A percentile compares a stretch with the other conserved stretches of the same genome.
Evolutionary conservation across 2,113 vertebrate species (phyloP).

Genomic region (Heterochromis multidens): DNA sequence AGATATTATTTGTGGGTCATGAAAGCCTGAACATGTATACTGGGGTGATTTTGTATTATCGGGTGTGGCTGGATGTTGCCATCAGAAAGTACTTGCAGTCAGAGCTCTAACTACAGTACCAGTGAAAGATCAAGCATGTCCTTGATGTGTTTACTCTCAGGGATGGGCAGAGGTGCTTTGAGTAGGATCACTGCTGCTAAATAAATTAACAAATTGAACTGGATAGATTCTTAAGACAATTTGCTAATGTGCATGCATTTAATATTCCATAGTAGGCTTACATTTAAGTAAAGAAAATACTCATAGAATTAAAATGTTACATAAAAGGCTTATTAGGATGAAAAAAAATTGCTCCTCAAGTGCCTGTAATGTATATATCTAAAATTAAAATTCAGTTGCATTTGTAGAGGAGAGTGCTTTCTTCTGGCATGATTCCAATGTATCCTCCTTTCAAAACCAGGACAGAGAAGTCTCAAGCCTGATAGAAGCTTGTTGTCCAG

Average conservation of each 20-base stretch:
- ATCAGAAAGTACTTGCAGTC: background rate
- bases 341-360: background rate
- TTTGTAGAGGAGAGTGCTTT: background rate
- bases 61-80: background rate
- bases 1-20: background rate
- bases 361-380: background rate
- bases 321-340: background rate
- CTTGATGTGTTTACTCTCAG: background rate
- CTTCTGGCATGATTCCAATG: background rate
- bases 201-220: background rate
- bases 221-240: background rate
- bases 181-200: background rate
- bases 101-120: background rate
- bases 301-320: background rate
- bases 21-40: background rate
- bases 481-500: background rate
- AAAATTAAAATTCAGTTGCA: background rate
- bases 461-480: background rate
- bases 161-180: background rate
- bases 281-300: background rate
- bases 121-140: background rate
- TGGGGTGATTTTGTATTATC: background rate
- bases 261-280: background rate
- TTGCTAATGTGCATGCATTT: background rate
- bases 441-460: background rate